Evolutionary conservation across 2,113 vertebrate genomes (phyloP).

Genomic region (Plotosus lineatus): DNA sequence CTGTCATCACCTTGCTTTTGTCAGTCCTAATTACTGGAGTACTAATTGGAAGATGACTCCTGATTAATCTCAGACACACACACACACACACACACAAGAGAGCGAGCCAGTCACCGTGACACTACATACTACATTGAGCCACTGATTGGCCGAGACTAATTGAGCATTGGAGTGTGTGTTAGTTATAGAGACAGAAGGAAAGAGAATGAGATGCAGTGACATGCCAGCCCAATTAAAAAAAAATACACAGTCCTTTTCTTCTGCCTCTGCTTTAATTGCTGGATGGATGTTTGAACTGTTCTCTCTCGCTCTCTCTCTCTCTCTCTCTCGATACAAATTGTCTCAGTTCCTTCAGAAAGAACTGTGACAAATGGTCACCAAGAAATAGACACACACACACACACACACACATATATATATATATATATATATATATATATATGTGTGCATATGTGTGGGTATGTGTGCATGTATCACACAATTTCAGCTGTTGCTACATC

Average conservation of each 20-base stretch:
- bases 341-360: conserved; percentile 39
- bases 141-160: conserved; percentile 73
- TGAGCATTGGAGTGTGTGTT: conserved; percentile 61
- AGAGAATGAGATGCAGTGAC: conserved; percentile 49
- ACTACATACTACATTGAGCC: conserved; percentile 72
- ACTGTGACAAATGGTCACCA: conserved; percentile 24
- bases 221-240: conserved; percentile 72
- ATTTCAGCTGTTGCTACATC: neutral
- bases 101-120: conserved; percentile 66
- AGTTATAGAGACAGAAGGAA: conserved; percentile 40
- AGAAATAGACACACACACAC: conserved; percentile 48
- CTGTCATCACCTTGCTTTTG: conserved; percentile 54
- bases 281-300: conserved; percentile 62
- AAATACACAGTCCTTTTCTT: conserved; percentile 42
- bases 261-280: conserved; percentile 67
- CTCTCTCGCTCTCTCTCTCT: too few relatives aligned
- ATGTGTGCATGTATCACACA: too few relatives aligned
- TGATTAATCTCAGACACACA: conserved; percentile 62
- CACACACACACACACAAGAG: conserved; percentile 54
- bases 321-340: conserved; percentile 63
- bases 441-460: too few relatives aligned
- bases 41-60: conserved; percentile 69
- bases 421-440: too few relatives aligned
- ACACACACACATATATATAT: conserved; percentile 51
- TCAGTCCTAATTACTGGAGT: conserved; percentile 65